Evolutionary conservation across 2,113 vertebrate species (phyloP).

Genomic region (Dasyprocta punctata): DNA sequence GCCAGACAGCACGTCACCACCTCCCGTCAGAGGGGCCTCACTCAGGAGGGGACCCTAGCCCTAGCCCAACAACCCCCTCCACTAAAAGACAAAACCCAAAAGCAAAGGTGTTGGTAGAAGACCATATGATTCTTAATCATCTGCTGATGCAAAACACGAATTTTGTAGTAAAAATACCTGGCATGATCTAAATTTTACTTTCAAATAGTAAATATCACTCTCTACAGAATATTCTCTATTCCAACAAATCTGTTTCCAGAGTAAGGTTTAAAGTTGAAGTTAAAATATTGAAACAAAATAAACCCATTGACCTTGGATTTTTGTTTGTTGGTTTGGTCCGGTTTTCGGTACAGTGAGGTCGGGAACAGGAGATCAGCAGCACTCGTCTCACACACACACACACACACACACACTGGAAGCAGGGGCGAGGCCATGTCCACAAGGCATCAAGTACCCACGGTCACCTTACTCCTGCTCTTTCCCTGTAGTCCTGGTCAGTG

Average conservation of each 20-base stretch:
- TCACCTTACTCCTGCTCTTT: neutral
- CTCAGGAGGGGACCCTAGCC: fast-evolving
- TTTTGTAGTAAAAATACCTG: neutral
- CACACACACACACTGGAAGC: fast-evolving
- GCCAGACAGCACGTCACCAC: neutral
- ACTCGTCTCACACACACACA: fast-evolving
- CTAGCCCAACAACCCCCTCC: neutral
- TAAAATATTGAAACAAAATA: neutral
- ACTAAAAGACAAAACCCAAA: neutral
- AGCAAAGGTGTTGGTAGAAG: fast-evolving
- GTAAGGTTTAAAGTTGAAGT: neutral
- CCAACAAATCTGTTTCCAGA: neutral
- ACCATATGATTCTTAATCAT: neutral
- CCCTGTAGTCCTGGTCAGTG: neutral
- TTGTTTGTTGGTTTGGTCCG: neutral
- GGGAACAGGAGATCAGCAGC: fast-evolving
- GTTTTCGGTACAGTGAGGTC: neutral
- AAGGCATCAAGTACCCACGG: fast-evolving
- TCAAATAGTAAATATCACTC: neutral
- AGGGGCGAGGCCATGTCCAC: neutral
- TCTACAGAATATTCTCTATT: neutral
- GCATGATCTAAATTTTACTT: neutral
- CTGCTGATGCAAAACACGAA: neutral
- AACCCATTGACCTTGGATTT: neutral
- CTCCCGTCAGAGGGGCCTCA: neutral